Evolutionary conservation across 2,888 invertebrate genomes (phyloP).

Genomic region (Tuta absoluta): DNA sequence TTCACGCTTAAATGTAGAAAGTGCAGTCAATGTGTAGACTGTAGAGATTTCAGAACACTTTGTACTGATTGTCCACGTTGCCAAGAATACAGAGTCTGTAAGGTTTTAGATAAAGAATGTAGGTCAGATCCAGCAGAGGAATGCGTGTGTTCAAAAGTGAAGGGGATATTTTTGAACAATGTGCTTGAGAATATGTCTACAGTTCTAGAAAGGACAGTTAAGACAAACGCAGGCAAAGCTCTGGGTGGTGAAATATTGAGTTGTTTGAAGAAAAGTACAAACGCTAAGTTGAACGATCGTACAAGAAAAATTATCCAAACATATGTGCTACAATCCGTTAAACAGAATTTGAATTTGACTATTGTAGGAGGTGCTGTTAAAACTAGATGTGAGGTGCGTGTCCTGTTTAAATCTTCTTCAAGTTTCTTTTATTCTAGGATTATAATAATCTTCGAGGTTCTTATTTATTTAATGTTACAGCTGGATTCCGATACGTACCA

Average conservation of each 20-base stretch:
- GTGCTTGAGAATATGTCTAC: constrained; percentile 75
- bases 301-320: constrained; percentile 60
- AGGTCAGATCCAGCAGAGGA: constrained; percentile 48
- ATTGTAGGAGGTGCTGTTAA: constrained; percentile 74
- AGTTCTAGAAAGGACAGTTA: constrained; percentile 57
- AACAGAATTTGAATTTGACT: constrained; percentile 67
- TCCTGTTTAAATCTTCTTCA: neutral
- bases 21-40: constrained; percentile 62
- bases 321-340: constrained; percentile 61
- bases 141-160: constrained; percentile 64
- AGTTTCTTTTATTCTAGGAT: constrained; percentile 21
- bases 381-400: constrained; percentile 69
- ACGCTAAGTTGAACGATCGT: constrained; percentile 63
- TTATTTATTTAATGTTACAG: constrained; percentile 41
- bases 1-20: constrained; percentile 50
- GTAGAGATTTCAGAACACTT: constrained; percentile 53
- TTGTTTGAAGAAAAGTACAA: constrained; percentile 60
- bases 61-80: constrained; percentile 71
- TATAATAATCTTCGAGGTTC: neutral
- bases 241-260: constrained; percentile 58
- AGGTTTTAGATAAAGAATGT: constrained; percentile 51
- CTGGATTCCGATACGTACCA: constrained; percentile 66
- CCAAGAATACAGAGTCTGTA: constrained; percentile 52
- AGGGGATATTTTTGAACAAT: constrained; percentile 66
- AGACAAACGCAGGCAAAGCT: constrained; percentile 55